A percentile compares a stretch with the other conserved stretches of the same genome.
These are phyloP conservation scores for Plebejus argus DNA, from an alignment of 2,888 invertebrate genomes.

Conservation along the genomic window DNA sequence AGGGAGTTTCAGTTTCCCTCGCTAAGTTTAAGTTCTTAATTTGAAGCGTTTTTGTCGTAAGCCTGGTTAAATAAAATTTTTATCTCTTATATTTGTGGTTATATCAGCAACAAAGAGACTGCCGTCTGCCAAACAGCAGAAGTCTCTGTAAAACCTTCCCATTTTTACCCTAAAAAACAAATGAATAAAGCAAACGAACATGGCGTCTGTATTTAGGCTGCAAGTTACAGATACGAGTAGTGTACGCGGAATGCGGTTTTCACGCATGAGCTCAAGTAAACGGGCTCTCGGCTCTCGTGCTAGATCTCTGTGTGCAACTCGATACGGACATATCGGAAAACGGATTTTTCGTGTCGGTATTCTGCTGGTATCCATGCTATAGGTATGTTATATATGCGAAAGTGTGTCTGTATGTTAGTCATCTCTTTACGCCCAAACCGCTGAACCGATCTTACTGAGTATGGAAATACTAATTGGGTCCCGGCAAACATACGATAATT, in stretches of 20 bases:
- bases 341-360: neutral
- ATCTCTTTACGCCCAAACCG: too few species aligned
- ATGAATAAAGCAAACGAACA: conserved; percentile 3
- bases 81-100: too few species aligned
- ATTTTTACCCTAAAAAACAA: neutral
- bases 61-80: too few species aligned
- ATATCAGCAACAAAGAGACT: too few species aligned
- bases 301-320: conserved; percentile 8
- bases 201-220: conserved; percentile 14
- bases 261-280: conserved; percentile 19
- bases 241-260: neutral
- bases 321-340: conserved; percentile 10
- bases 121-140: neutral
- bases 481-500: too few species aligned
- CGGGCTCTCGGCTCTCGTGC: neutral
- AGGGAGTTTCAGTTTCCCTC: too few species aligned
- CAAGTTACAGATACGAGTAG: neutral
- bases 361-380: neutral
- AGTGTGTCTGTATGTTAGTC: too few species aligned
- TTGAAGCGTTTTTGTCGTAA: too few species aligned
- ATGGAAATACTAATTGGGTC: too few species aligned
- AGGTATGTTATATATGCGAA: too few species aligned
- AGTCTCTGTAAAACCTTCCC: neutral
- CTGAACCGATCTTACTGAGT: too few species aligned
- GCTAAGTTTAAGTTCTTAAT: too few species aligned